Evolutionary conservation across 1,140 invertebrate genomes (phyloP).

Genomic region (Glossosoma conforme): DNA sequence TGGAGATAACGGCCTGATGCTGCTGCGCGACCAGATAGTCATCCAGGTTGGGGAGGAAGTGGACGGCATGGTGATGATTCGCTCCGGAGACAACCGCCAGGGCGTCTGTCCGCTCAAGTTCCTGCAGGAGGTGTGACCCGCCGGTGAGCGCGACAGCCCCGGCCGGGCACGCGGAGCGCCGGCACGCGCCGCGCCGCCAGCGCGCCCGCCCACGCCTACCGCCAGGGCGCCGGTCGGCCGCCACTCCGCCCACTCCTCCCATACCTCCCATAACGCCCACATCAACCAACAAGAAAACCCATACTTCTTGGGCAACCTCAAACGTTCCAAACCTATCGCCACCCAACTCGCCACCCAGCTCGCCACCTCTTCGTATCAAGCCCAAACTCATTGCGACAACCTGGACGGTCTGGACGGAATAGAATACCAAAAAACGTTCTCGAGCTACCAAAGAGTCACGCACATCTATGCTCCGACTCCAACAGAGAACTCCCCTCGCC

Average conservation of each 20-base stretch:
- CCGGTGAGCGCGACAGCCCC: slow-evolving; percentile 13
- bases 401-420: slow-evolving; percentile 6
- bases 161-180: slow-evolving; percentile 1
- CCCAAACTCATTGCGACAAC: neutral
- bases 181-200: slow-evolving; percentile 4
- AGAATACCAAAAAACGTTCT: slow-evolving; percentile 10
- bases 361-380: slow-evolving; percentile 10
- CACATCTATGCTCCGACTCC: neutral
- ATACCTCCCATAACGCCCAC: neutral
- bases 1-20: slow-evolving; percentile 58
- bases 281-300: slow-evolving; percentile 2
- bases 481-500: slow-evolving; percentile 5
- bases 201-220: neutral
- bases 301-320: slow-evolving; percentile 21
- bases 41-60: slow-evolving; percentile 85
- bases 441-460: slow-evolving; percentile 11
- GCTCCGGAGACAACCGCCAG: slow-evolving; percentile 81
- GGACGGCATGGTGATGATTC: slow-evolving; percentile 88
- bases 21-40: slow-evolving; percentile 67
- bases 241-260: slow-evolving; percentile 2
- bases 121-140: slow-evolving; percentile 78
- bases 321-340: slow-evolving; percentile 25
- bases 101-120: slow-evolving; percentile 79
- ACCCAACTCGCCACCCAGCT: slow-evolving; percentile 20
- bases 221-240: slow-evolving; percentile 2